Evolutionary conservation across 2,113 vertebrate genomes (phyloP), one percentile per base, ranked within the genome.

Genomic region (Micromys minutus): DNA sequence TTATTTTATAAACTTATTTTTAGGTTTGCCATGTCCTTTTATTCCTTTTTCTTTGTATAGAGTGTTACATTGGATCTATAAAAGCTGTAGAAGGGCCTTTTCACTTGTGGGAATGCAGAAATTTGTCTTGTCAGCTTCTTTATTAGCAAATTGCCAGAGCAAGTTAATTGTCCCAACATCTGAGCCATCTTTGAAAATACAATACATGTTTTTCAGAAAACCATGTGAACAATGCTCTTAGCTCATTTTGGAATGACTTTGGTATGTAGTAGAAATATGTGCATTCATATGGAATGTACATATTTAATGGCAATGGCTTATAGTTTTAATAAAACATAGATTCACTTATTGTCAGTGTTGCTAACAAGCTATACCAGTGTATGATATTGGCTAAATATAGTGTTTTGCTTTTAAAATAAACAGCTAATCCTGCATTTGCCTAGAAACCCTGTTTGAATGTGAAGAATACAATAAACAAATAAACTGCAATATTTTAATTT

Each of bases 201-300:
- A 85, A 5, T 8, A 7, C 31, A 61, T 92, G 24, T 47, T 59
- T 42, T 22, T 87, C 9, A 63, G 47, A 74, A 84, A 92, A 75
- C 39, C 88, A 0, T 57, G 8, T 71, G 34, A 93, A 86, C 3
- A 67, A 61, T 59, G 22, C 47, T 85, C 93, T 36, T 29, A 12
- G 67, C 42, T 92, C 36, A 85, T 90, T 75, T 87, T 93, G 45
- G 84, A 87, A 93, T 92, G 45, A 52, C 3, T 75, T 50, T 22
- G 21, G 2, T 81, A 76, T 59, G 77, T 12, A 87, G 0, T n/a
- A 89, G 36, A n/a, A 69, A 67, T 81, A n/a, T 84, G 29, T 57
- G 3, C 24, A 57, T 87, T 93, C 12, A 83, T 69, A 86, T 31
- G 61, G 39, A 67, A 91, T 81, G 86, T 81, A 5, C 26, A 47